Conservation (phyloP, 1,140 invertebrate species). For the Drosophila repletoides region DNA sequence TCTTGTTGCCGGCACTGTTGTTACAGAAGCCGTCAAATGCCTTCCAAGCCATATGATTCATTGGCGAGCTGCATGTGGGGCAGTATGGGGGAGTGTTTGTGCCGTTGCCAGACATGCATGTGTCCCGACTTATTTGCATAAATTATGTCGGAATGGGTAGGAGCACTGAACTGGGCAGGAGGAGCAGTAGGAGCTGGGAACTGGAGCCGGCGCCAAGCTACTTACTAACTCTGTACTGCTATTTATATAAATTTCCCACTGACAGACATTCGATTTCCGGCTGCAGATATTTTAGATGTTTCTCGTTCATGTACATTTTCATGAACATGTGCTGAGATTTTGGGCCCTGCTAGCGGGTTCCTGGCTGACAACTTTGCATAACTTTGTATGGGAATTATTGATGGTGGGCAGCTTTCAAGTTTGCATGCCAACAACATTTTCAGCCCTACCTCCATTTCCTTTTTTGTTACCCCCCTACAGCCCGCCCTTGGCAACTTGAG, state of each 20-base stretch:
- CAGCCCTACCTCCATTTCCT: no score
- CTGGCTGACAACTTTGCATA: constrained; percentile 54
- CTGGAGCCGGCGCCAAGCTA: constrained; percentile 22
- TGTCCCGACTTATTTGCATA: constrained; percentile 70
- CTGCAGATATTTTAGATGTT: constrained; percentile 33
- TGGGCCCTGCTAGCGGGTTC: neutral
- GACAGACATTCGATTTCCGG: constrained; percentile 74
- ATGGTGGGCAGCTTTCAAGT: constrained; percentile 73
- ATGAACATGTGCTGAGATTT: constrained; percentile 70
- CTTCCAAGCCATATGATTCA: constrained; percentile 69
- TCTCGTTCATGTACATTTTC: constrained; percentile 64
- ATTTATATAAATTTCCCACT: constrained; percentile 63
- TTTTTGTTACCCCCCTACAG: neutral
- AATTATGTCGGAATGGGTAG: constrained; percentile 37
- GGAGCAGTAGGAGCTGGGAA: neutral
- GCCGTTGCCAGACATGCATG: constrained; percentile 28
- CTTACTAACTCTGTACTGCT: constrained; percentile 22
- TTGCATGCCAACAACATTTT: constrained; percentile 23
- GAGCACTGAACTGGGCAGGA: neutral
- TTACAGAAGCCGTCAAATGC: constrained; percentile 49
- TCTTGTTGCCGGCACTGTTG: constrained; percentile 8
- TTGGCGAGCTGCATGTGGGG: constrained; percentile 26
- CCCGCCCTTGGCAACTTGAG: constrained; percentile 3
- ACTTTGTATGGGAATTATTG: constrained; percentile 57
- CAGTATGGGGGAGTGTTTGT: constrained; percentile 12